Conservation (phyloP, 2,113 vertebrate genomes). For the Stegostoma tigrinum region DNA sequence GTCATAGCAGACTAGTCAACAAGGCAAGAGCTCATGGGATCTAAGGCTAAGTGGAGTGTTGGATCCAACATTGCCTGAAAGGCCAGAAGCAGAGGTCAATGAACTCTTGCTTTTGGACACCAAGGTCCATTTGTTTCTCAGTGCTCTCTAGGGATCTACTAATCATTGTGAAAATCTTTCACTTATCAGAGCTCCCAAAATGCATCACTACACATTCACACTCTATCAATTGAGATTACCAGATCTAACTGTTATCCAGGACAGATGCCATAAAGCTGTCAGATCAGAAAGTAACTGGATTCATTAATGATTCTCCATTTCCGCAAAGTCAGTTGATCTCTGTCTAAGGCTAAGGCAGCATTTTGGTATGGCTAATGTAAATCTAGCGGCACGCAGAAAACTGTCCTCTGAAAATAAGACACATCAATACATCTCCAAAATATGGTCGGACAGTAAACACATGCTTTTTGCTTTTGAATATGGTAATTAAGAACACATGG, state of each 20-base stretch:
- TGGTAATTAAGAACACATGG: background rate
- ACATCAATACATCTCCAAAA: background rate
- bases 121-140: too few species aligned
- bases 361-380: background rate
- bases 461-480: background rate
- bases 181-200: too few species aligned
- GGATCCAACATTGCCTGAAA: too few species aligned
- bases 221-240: background rate
- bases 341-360: background rate
- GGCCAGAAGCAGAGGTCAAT: too few species aligned
- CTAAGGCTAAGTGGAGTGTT: too few species aligned
- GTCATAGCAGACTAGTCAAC: too few species aligned
- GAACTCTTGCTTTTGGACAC: too few species aligned
- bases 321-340: background rate
- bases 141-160: too few species aligned
- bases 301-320: background rate
- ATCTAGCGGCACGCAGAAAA: background rate
- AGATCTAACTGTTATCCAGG: background rate
- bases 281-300: background rate
- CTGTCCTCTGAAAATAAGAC: background rate
- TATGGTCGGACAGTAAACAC: background rate
- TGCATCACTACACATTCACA: too few species aligned
- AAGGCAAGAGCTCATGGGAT: too few species aligned
- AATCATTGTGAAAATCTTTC: too few species aligned
- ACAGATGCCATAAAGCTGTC: background rate